phyloP scores from a whole-genome alignment of 2,797 vertebrate species.

The Decapterus maruadsi region DNA sequence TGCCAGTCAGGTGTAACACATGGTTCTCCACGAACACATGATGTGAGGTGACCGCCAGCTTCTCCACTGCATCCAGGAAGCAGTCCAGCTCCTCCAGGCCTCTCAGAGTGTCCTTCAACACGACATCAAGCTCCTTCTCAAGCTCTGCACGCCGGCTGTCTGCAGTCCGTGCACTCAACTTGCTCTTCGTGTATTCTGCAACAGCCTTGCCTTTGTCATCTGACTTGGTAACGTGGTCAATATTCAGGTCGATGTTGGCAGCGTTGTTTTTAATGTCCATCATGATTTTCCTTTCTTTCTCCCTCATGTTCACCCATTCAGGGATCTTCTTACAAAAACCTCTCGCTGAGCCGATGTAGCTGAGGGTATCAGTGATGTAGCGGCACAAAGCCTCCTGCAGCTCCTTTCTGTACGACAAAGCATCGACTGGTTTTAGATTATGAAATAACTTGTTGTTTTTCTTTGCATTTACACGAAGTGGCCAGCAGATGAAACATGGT shows the following conservation, averaged over 20 bases:
- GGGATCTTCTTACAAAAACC: neutral
- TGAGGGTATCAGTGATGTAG: conserved; percentile 74
- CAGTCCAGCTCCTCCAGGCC: too few species aligned
- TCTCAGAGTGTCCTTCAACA: conserved; percentile 17
- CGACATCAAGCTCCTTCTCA: conserved; percentile 68
- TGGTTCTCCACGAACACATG: too few species aligned
- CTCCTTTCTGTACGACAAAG: conserved; percentile 59
- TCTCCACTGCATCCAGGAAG: too few species aligned
- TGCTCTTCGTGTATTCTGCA: conserved; percentile 59
- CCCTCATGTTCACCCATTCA: conserved; percentile 69
- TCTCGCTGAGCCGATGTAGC: conserved; percentile 44
- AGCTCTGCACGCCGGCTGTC: conserved; percentile 56
- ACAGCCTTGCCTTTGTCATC: conserved; percentile 58
- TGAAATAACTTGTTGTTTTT: too few species aligned
- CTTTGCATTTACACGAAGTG: too few species aligned
- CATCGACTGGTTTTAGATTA: neutral
- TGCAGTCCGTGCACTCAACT: conserved; percentile 30
- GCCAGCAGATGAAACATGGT: too few species aligned
- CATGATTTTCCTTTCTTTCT: conserved; percentile 67
- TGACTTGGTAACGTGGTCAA: conserved; percentile 58
- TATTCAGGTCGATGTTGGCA: conserved; percentile 39
- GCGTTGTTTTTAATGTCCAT: conserved; percentile 72
- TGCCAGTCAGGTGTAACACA: conserved; percentile 48
- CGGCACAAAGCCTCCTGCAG: conserved; percentile 51
- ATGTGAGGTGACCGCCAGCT: too few species aligned